Conservation (phyloP, 2,888 invertebrate genomes). For the Hypolimnas misippus region DNA sequence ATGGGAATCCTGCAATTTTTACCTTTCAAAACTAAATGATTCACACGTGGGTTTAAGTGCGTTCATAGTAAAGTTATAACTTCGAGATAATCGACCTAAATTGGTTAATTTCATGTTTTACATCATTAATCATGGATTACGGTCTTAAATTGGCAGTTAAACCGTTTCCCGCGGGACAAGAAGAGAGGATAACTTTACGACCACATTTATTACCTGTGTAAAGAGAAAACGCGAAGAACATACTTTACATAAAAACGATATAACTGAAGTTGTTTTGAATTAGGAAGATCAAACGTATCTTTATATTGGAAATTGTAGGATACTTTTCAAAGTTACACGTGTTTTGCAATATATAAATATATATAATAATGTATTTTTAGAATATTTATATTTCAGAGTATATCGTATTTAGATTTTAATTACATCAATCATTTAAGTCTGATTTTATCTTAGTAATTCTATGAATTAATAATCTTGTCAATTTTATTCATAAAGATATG, state of each 20-base stretch:
- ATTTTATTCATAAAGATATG: no score
- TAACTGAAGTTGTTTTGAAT: slow-evolving; percentile 12
- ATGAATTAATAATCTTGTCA: no score
- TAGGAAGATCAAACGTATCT: slow-evolving; percentile 10
- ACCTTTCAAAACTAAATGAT: neutral
- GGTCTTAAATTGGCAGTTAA: slow-evolving; percentile 58
- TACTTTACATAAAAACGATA: slow-evolving; percentile 32
- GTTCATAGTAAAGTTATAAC: slow-evolving; percentile 21
- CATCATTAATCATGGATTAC: slow-evolving; percentile 63
- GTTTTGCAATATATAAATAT: neutral
- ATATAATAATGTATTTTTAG: no score
- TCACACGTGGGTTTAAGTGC: neutral
- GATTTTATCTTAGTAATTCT: no score
- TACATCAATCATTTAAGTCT: no score
- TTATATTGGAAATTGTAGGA: neutral
- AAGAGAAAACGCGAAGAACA: slow-evolving; percentile 31
- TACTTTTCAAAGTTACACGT: neutral
- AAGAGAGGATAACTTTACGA: slow-evolving; percentile 33
- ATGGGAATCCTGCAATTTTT: neutral
- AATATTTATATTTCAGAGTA: no score
- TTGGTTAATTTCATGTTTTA: slow-evolving; percentile 57
- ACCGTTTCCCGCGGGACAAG: slow-evolving; percentile 46
- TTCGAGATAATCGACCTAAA: slow-evolving; percentile 55
- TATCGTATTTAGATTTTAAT: no score
- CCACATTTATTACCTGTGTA: slow-evolving; percentile 36